Evolutionary conservation across 64 coral and sea anemone species (phyloP), one percentile per base, ranked within the genome.

Genomic region (Anthopleura sola): DNA sequence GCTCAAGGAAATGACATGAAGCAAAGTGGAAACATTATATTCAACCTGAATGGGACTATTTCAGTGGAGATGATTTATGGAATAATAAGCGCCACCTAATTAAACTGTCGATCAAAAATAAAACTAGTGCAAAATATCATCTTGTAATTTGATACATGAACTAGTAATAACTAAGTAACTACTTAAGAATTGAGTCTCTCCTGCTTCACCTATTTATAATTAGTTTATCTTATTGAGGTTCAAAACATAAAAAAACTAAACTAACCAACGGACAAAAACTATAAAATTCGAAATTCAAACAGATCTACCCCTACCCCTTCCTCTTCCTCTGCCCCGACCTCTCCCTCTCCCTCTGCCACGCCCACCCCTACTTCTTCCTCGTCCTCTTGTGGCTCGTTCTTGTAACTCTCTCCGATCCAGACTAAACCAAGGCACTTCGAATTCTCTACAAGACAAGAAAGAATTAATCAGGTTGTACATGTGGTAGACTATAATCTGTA

Each of bases 371-470:
- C 79, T 78, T 49, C 79, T 85, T 12, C 78, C 78, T 29, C 80
- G 90, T 21, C 57, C 75, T 81, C 90, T 99, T 48, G 86, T 87
- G 82, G 91, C 87, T 64, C 97, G 84, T 48, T 99, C 97, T 44
- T 92, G 90, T 40, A 99, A 87, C 78, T 99, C 92, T 92, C 97
- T 91, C 86, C 93, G 94, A 23, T 99, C 93, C 19, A 99, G 33
- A 86, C 90, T 99, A 78, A 99, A 99, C 97, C 97, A 99, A 24
- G 97, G 97, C n/a, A 99, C 78, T 48, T 99, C 96, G 78, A 98
- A 98, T 81, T 98, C 96, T 85, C 96, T 98, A 81, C 37, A 83
- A 87, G 57, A 60, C 31, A 90, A 51, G 21, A 40, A 36, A 86
- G 28, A 14, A 1, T 20, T 37, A 32, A 55, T 81, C 13, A 71